Percentiles rank a stretch among this genome's conserved stretches.
Conservation (phyloP, 1,140 invertebrate genomes). For the Drosophila kikkawai region DNA sequence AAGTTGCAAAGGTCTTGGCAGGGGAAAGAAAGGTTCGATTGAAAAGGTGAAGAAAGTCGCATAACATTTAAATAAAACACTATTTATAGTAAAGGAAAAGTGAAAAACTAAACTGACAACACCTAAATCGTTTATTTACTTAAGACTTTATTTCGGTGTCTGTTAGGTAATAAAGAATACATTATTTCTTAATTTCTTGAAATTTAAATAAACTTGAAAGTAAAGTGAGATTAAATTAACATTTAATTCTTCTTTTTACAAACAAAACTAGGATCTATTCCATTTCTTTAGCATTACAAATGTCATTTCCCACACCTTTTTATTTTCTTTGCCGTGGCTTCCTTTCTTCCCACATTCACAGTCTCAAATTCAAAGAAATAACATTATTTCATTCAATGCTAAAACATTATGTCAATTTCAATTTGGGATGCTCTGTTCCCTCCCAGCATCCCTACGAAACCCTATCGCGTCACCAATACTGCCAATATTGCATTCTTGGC, state of each 20-base stretch:
- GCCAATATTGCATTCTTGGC: conserved; percentile 41
- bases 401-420: conserved; percentile 41
- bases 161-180: neutral
- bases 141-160: neutral
- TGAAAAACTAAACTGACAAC: neutral
- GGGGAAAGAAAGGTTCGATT: neutral
- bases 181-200: neutral
- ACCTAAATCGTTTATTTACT: neutral
- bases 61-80: conserved; percentile 28
- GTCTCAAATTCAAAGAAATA: conserved; percentile 1
- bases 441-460: conserved; percentile 6
- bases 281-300: neutral
- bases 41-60: conserved; percentile 38
- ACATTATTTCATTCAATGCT: conserved; percentile 6
- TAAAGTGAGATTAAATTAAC: too few relatives aligned
- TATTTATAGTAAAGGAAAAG: neutral
- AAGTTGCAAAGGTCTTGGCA: conserved; percentile 54
- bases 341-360: neutral
- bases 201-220: neutral
- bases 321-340: neutral
- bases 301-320: neutral
- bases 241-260: neutral
- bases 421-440: conserved; percentile 24
- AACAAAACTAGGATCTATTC: neutral
- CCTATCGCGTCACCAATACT: conserved; percentile 16